Evolutionary conservation across 2,113 vertebrate genomes (phyloP).

Genomic region (Myrmecobius fasciatus): DNA sequence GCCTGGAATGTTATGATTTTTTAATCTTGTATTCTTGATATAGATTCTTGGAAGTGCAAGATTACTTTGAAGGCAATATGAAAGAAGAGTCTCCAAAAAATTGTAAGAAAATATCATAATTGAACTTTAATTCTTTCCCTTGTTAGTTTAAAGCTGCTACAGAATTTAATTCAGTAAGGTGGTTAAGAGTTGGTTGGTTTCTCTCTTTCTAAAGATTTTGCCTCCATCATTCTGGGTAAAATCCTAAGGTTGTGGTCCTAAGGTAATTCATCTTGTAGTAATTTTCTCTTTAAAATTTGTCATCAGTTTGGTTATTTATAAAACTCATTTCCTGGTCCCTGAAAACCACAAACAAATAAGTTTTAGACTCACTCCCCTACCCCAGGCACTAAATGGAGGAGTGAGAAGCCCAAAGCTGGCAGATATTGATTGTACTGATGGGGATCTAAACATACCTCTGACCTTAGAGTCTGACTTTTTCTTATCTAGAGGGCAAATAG

Average conservation of each 20-base stretch:
- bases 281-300: too few species aligned
- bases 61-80: not conserved
- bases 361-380: not conserved
- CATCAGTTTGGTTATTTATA: not conserved
- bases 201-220: not conserved
- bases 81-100: not conserved
- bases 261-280: not conserved
- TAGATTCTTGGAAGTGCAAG: not conserved
- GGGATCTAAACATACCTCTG: not conserved
- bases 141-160: not conserved
- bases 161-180: not conserved
- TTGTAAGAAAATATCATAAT: not conserved
- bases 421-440: not conserved
- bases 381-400: not conserved
- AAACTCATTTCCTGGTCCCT: not conserved
- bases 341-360: not conserved
- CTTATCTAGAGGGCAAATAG: not conserved
- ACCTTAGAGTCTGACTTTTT: not conserved
- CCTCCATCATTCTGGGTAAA: not conserved
- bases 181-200: not conserved
- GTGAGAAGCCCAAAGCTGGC: not conserved
- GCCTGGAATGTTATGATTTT: not conserved
- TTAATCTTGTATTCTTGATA: not conserved
- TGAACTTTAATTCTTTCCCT: conserved; percentile 63
- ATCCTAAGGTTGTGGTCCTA: too few species aligned